Evolutionary conservation across 1,140 invertebrate species (phyloP), one percentile per base, ranked within the genome.

Genomic region (Drosophila triauraria): DNA sequence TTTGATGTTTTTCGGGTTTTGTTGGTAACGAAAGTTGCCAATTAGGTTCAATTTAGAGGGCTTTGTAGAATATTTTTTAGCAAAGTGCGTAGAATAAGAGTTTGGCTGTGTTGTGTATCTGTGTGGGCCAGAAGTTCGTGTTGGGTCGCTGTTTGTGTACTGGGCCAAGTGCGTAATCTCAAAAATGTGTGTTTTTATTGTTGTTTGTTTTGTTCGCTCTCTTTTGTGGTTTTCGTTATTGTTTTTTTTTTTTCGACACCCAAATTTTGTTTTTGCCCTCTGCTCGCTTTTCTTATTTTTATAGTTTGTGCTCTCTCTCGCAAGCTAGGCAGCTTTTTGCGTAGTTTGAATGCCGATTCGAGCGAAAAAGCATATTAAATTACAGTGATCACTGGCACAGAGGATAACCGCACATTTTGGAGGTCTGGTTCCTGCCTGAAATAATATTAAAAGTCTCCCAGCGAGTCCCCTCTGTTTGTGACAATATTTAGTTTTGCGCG

Each of bases 11-110:
- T 71, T 60, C 56, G 67, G 78, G 77, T 82, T 87, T 75, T 32
- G 48, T 65, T 69, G 43, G 67, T 65, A 81, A 80, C 67, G 67
- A 87, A 87, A 84, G 76, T 88, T 77, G 76, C 80, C 84, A 88
- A 80, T 77, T 87, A 75, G 76, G 44, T 62, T 70, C 63, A 74
- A 54, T 61, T 75, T 79, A 44, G 20, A 38, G 64, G 61, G 63
- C 48, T 60, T 63, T 62, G 64, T 38, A 75, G 82, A 70, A 85
- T 56, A 25, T 69, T 74, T 70, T 78, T 63, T 56, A 60, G 70
- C 64, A 56, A 86, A 86, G 65, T 87, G 83, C 80, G 84, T 87
- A 87, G 64, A 68, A 76, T 79, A 88, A 62, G 60, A 80, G 82
- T 47, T 50, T 40, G 48, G 20, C 47, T 42, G 65, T 70, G 60